phyloP scores from a whole-genome alignment of 1,140 invertebrate species.

The Zaprionus lachaisei region DNA sequence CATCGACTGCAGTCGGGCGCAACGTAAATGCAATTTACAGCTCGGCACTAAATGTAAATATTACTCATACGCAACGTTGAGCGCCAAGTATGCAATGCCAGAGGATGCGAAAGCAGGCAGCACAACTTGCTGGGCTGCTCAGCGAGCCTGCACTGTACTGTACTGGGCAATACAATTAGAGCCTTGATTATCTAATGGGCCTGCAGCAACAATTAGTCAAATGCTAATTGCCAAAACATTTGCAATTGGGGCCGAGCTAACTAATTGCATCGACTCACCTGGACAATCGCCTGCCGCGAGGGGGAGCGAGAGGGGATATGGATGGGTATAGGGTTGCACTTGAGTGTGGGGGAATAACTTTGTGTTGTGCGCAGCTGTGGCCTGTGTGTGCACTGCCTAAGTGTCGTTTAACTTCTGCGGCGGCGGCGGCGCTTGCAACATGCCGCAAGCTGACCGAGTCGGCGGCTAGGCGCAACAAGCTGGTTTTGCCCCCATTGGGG shows the following conservation, averaged over 20 bases:
- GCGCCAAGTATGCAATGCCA: slow-evolving; percentile 15
- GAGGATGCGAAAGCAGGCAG: not conserved
- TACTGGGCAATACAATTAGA: slow-evolving; percentile 34
- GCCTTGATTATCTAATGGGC: slow-evolving; percentile 39
- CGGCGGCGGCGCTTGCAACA: slow-evolving; percentile 32
- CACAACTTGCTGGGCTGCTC: not conserved
- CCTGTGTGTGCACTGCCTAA: slow-evolving; percentile 68
- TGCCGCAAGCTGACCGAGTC: slow-evolving; percentile 39
- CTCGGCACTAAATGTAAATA: slow-evolving; percentile 62
- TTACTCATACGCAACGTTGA: slow-evolving; percentile 72
- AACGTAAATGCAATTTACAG: slow-evolving; percentile 72
- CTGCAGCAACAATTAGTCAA: slow-evolving; percentile 46
- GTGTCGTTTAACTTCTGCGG: slow-evolving; percentile 70
- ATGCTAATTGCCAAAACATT: slow-evolving; percentile 45
- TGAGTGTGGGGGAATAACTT: slow-evolving; percentile 18
- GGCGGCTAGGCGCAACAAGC: slow-evolving; percentile 35
- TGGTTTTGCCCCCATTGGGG: slow-evolving; percentile 57
- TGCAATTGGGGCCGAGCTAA: slow-evolving; percentile 12
- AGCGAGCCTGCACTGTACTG: not conserved
- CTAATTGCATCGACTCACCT: slow-evolving; percentile 23
- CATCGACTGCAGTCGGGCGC: slow-evolving; percentile 32
- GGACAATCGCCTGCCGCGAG: not conserved
- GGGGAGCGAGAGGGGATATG: not conserved
- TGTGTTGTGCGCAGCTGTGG: slow-evolving; percentile 18
- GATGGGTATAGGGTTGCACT: not conserved